Percentiles rank a stretch among this genome's conserved stretches.
These are phyloP conservation scores for Neogobius melanostomus DNA, from an alignment of 2,113 vertebrate species.

Conservation along the genomic window DNA sequence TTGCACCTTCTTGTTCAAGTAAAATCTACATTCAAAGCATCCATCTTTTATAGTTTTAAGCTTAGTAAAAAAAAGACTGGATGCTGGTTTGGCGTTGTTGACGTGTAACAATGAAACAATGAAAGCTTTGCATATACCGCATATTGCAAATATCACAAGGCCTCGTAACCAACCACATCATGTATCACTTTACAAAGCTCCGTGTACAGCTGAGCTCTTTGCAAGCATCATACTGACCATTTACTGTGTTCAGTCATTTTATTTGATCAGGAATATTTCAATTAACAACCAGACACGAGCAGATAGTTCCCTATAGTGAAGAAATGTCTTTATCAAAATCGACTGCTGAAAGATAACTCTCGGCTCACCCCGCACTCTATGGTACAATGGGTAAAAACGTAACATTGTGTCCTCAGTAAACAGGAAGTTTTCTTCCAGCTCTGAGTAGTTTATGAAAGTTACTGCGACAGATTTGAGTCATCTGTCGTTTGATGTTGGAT, in stretches of 20 bases:
- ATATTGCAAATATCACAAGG: background rate
- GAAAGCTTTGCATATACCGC: background rate
- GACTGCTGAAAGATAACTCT: too few relatives aligned
- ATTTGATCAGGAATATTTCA: too few relatives aligned
- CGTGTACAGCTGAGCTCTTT: background rate
- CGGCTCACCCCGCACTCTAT: conserved; percentile 8
- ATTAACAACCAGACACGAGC: too few relatives aligned
- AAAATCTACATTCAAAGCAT: background rate
- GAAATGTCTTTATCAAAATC: too few relatives aligned
- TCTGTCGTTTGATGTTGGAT: background rate
- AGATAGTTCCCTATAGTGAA: too few relatives aligned
- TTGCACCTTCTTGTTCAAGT: background rate
- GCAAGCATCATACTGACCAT: background rate
- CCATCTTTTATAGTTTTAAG: background rate
- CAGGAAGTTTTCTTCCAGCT: conserved; percentile 11
- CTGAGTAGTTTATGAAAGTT: background rate
- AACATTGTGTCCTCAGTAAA: conserved; percentile 23
- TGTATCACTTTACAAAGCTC: background rate
- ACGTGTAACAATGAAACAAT: background rate
- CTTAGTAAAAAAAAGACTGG: background rate
- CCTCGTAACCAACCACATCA: background rate
- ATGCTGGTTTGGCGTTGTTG: background rate
- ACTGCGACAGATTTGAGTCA: background rate
- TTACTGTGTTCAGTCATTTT: too few relatives aligned
- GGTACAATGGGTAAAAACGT: conserved; percentile 16